phyloP scores from a whole-genome alignment of 92 coral and sea anemone species.

The Diadumene lineata region DNA sequence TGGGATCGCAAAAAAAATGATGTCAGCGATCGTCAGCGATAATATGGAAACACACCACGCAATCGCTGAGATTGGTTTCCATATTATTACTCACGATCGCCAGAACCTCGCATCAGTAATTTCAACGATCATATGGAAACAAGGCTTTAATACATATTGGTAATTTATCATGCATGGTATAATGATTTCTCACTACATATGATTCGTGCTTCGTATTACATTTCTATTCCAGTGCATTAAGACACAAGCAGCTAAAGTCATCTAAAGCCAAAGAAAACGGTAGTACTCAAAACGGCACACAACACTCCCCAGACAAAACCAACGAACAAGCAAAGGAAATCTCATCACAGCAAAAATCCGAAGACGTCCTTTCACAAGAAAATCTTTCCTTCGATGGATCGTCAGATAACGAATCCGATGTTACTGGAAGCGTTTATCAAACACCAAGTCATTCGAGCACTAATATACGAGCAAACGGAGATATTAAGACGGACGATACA shows the following conservation, averaged over 20 bases:
- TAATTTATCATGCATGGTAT: too few relatives aligned
- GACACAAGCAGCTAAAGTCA: constrained; percentile 17
- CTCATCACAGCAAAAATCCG: neutral
- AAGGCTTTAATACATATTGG: too few relatives aligned
- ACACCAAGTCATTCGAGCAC: neutral
- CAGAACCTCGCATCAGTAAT: too few relatives aligned
- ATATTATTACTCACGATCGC: too few relatives aligned
- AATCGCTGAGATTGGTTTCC: too few relatives aligned
- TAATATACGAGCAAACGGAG: neutral
- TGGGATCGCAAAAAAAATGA: too few relatives aligned
- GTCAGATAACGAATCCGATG: constrained; percentile 23
- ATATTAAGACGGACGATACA: too few relatives aligned
- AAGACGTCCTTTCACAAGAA: constrained; percentile 32
- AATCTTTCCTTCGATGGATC: constrained; percentile 26
- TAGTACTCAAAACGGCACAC: neutral
- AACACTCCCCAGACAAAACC: neutral
- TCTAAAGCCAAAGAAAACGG: neutral
- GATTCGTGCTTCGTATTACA: too few relatives aligned
- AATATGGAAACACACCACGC: too few relatives aligned
- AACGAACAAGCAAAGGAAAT: neutral
- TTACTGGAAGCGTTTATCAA: neutral
- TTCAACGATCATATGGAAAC: too few relatives aligned
- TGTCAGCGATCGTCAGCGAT: too few relatives aligned
- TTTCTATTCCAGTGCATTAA: constrained; percentile 9
- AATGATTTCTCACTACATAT: too few relatives aligned